Evolutionary conservation across 1,140 invertebrate species (phyloP).

Genomic region (Lepidotrigona ventralis): DNA sequence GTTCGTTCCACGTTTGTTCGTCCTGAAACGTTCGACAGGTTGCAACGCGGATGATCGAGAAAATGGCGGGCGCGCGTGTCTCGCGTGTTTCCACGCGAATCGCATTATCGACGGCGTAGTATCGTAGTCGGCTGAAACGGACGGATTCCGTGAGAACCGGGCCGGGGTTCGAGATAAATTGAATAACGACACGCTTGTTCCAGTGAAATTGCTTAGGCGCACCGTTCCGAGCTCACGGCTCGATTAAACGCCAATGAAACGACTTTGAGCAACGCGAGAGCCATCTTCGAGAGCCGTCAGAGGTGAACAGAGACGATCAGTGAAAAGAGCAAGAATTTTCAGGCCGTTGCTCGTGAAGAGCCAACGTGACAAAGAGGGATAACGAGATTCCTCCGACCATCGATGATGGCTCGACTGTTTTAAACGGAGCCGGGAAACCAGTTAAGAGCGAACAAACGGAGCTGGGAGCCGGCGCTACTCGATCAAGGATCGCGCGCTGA

Average conservation of each 20-base stretch:
- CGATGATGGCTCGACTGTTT: slow-evolving; percentile 42
- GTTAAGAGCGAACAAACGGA: slow-evolving; percentile 47
- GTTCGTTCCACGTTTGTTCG: not conserved
- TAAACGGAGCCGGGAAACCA: slow-evolving; percentile 38
- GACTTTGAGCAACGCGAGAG: slow-evolving; percentile 1
- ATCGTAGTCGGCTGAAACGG: slow-evolving; percentile 11
- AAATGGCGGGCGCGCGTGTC: not conserved
- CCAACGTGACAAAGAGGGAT: not conserved
- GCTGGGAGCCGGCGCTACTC: not conserved
- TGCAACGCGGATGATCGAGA: not conserved
- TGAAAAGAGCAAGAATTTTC: not conserved
- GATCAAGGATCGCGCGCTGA: slow-evolving; percentile 53
- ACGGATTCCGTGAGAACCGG: slow-evolving; percentile 23
- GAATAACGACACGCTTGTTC: slow-evolving; percentile 37
- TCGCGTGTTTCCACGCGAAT: slow-evolving; percentile 25
- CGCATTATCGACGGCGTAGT: slow-evolving; percentile 12
- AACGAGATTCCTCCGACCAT: slow-evolving; percentile 49
- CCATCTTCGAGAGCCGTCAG: too few species aligned
- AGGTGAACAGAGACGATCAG: not conserved
- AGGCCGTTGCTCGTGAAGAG: not conserved
- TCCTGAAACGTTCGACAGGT: not conserved
- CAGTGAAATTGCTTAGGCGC: slow-evolving; percentile 24
- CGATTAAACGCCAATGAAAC: slow-evolving; percentile 24
- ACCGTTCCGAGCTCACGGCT: not conserved
- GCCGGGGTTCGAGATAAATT: slow-evolving; percentile 13